A percentile compares a stretch with the other conserved stretches of the same genome.
These are phyloP conservation scores for Oncorhynchus masou DNA, from an alignment of 2,113 vertebrate species.

Conservation along the genomic window DNA sequence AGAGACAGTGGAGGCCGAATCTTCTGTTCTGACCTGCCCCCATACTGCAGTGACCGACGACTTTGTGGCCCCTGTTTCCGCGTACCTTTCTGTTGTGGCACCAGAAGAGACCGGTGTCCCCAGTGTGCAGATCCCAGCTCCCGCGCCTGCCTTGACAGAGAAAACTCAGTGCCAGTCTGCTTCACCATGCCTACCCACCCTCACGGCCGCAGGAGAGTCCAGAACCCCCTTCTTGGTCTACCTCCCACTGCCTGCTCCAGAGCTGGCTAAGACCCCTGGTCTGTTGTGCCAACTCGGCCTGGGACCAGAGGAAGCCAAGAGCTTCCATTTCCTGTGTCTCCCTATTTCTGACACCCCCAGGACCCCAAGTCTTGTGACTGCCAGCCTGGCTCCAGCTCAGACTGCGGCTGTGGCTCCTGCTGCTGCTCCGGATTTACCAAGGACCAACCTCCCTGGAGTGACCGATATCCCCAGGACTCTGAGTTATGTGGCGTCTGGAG, in stretches of 20 bases:
- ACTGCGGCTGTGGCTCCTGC: no score
- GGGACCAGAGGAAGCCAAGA: background rate
- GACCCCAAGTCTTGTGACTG: background rate
- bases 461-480: no score
- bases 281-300: slow-evolving; percentile 1
- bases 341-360: background rate
- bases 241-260: slow-evolving; percentile 1
- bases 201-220: background rate
- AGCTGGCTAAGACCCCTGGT: background rate
- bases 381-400: background rate
- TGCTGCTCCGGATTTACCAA: no score
- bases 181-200: background rate
- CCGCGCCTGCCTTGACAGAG: no score
- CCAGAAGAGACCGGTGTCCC: background rate
- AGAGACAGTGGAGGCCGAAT: no score
- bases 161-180: background rate
- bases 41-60: no score
- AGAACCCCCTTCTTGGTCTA: slow-evolving; percentile 4
- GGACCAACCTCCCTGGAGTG: no score
- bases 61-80: background rate
- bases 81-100: background rate
- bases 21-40: no score
- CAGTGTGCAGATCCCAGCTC: background rate
- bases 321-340: background rate
- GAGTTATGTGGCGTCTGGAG: background rate